Evolutionary conservation across 1,140 invertebrate genomes (phyloP), one percentile per base, ranked within the genome.

Genomic region (Trachymyrmex septentrionalis): DNA sequence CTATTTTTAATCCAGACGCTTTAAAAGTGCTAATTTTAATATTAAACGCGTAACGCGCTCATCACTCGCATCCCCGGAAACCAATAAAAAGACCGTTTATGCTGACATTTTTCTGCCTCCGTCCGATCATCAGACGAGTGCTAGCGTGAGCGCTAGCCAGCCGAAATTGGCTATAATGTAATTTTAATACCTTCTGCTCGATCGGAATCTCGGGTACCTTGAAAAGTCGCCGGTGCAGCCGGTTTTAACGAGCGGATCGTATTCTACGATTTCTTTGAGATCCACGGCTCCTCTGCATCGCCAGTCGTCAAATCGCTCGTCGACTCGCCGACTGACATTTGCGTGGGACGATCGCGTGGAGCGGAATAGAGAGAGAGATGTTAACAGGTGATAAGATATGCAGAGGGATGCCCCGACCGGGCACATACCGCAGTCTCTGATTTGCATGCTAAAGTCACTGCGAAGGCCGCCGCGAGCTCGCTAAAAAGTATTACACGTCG

Each of bases 321-420:
- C 81, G 48, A 63, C 57, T 76, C 71, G 87, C 61, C 81, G 48
- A 63, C 53, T 76, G 85, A 89, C 84, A 88, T 88, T 85, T 30
- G 64, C 86, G 86, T 50, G 27, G 75, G 66, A 88, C 71, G 81
- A 85, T 88, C 76, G 69, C 80, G 87, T 67, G 34, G 48, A 48
- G 6, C 34, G 30, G 50, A 38, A 71, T 50, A 27, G 27, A 34
- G 10, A 34, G 10, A 34, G 80, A 85, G 72, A 75, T 82, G 24
- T 76, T 85, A 77, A 53, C 82, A 61, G 59, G 59, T 63, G 38
- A 76, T 64, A 75, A 48, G 61, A 27, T 38, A 38, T 55, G 38
- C 30, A 24, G 55, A 64, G 59, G 82, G 73, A 66, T 85, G 44
- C 9, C 72, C 82, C 73, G 78, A 7, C 50, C 19, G 16, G 55